These are phyloP conservation scores for Antigone vipio DNA, from an alignment of 2,113 vertebrate genomes.

Conservation along the genomic window DNA sequence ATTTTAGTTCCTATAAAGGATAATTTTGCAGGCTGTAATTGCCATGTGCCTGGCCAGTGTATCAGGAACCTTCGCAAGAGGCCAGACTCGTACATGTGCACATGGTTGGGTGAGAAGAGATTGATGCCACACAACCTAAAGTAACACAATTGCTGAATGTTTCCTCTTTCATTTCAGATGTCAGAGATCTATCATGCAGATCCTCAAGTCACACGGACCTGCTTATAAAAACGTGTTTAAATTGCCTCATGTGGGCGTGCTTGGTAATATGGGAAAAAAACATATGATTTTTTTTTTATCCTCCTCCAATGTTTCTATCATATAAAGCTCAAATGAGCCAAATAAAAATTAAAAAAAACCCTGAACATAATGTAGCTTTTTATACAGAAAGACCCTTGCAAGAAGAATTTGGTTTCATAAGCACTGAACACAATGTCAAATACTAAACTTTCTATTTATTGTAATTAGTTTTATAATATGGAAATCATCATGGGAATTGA, in stretches of 20 bases:
- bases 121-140: rapidly evolving
- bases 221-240: neutral
- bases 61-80: neutral
- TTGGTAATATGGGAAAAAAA: neutral
- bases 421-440: neutral
- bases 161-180: neutral
- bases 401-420: neutral
- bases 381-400: neutral
- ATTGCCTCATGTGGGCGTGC: neutral
- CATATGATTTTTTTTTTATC: neutral
- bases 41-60: neutral
- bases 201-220: neutral
- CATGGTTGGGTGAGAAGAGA: rapidly evolving
- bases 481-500: neutral
- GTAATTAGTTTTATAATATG: neutral
- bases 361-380: neutral
- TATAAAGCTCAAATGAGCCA: neutral
- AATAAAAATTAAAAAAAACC: neutral
- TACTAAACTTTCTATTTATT: neutral
- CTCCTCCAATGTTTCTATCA: neutral
- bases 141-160: rapidly evolving
- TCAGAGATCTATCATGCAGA: neutral
- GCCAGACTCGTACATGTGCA: no score
- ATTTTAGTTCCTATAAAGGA: neutral
- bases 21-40: neutral